Evolutionary conservation across 2,113 vertebrate species (phyloP).

Genomic region (Naja naja): DNA sequence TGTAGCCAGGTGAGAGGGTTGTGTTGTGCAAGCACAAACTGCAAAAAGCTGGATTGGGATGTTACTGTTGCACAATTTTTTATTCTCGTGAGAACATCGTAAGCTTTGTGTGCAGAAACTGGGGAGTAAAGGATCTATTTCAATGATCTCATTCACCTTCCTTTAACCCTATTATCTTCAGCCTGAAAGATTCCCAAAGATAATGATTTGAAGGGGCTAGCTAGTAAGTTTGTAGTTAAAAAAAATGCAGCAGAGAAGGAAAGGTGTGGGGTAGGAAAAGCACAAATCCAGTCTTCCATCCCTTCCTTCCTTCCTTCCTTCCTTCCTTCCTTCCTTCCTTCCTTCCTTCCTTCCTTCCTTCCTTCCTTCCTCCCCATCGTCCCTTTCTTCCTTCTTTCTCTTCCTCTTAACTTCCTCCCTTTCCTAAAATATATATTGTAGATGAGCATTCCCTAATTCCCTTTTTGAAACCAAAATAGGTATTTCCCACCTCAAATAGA

Average conservation of each 20-base stretch:
- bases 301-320: not conserved
- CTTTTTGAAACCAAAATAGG: not conserved
- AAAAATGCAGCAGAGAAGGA: not conserved
- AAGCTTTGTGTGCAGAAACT: not conserved
- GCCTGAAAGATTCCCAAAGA: not conserved
- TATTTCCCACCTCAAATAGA: not conserved
- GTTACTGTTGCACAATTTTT: not conserved
- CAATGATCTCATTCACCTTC: not conserved
- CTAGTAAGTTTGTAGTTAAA: not conserved
- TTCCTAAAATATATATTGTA: not conserved
- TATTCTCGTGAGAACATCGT: not conserved
- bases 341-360: not conserved
- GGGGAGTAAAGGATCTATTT: not conserved
- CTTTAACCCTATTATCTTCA: not conserved
- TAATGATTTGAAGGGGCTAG: not conserved
- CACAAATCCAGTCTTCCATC: not conserved
- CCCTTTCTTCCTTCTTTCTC: too few relatives aligned
- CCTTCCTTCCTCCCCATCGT: not conserved
- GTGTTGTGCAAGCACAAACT: not conserved
- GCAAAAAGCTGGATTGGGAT: not conserved
- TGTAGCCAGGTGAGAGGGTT: not conserved
- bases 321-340: not conserved
- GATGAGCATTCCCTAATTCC: not conserved
- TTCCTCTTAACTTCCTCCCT: not conserved
- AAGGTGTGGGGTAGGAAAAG: not conserved